phyloP scores from a whole-genome alignment of 2,113 vertebrate species.

The Australoheros scitulus region DNA sequence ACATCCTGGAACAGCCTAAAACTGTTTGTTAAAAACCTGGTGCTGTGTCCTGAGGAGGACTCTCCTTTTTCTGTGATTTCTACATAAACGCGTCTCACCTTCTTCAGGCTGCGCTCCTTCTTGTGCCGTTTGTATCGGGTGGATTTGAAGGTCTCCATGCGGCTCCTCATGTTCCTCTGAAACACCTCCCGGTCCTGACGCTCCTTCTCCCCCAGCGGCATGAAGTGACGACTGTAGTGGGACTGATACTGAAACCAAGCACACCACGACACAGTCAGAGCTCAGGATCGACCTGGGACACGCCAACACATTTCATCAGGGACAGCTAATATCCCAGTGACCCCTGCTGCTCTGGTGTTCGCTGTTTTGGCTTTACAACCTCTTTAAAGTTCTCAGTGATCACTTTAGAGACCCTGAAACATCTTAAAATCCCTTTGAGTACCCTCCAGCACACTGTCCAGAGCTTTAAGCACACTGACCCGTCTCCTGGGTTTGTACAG shows the following conservation, averaged over 20 bases:
- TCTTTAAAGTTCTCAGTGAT: neutral
- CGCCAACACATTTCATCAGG: neutral
- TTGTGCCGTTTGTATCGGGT: slow-evolving; percentile 90
- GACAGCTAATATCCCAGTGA: neutral
- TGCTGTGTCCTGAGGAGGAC: neutral
- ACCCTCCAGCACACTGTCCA: accelerated
- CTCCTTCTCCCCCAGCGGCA: slow-evolving; percentile 89
- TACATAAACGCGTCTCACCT: slow-evolving; percentile 73
- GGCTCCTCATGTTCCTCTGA: slow-evolving; percentile 95
- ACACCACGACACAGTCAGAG: neutral
- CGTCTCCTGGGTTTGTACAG: slow-evolving; percentile 93
- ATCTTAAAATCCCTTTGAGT: neutral
- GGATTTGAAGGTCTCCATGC: slow-evolving; percentile 94
- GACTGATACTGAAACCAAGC: slow-evolving; percentile 86
- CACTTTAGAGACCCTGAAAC: neutral
- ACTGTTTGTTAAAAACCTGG: neutral
- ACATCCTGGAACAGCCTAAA: neutral
- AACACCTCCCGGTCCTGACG: slow-evolving; percentile 95
- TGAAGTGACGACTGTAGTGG: slow-evolving; percentile 96
- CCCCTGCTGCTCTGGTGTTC: neutral
- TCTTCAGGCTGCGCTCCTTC: slow-evolving; percentile 88
- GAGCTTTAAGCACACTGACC: slow-evolving; percentile 64
- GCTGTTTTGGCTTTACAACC: neutral
- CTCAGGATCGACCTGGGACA: accelerated
- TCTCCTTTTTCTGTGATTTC: too few species aligned